phyloP scores from a whole-genome alignment of 1,140 invertebrate species.

The Aphelinus certus region DNA sequence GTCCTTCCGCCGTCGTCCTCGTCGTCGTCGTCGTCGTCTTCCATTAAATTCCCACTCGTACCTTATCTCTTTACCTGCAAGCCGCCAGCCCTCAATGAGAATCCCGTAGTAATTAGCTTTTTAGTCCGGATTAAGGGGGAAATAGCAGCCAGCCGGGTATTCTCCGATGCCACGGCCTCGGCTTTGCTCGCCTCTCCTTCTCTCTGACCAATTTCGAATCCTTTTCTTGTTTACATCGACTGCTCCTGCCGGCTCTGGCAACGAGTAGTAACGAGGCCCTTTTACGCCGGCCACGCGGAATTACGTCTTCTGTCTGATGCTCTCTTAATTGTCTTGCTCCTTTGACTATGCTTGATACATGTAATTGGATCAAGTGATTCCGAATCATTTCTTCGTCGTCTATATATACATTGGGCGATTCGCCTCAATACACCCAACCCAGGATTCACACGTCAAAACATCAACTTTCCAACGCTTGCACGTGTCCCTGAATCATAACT shows the following conservation, averaged over 20 bases:
- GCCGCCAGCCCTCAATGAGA: neutral
- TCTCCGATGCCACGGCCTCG: too few species aligned
- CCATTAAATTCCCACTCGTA: slow-evolving; percentile 32
- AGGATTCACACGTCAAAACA: too few species aligned
- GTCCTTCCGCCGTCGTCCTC: neutral
- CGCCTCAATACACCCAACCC: too few species aligned
- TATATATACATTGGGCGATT: too few species aligned
- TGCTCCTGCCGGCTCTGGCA: neutral
- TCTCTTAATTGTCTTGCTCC: too few species aligned
- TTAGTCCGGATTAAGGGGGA: slow-evolving; percentile 17
- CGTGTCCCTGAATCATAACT: too few species aligned
- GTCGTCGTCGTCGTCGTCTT: neutral
- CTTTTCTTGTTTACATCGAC: neutral
- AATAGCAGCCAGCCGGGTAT: neutral
- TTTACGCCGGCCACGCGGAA: too few species aligned
- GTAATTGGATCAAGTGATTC: too few species aligned
- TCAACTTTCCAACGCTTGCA: too few species aligned
- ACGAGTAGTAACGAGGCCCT: neutral
- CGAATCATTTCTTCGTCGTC: too few species aligned
- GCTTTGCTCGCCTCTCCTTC: slow-evolving; percentile 1
- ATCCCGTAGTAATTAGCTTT: slow-evolving; percentile 21
- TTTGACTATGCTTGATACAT: too few species aligned
- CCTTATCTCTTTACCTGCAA: slow-evolving; percentile 1
- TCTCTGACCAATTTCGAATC: slow-evolving; percentile 1
- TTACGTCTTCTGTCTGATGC: too few species aligned